A percentile compares a stretch with the other conserved stretches of the same genome.
phyloP scores from a whole-genome alignment of 1,140 invertebrate genomes.

The Antheraea pernyi region DNA sequence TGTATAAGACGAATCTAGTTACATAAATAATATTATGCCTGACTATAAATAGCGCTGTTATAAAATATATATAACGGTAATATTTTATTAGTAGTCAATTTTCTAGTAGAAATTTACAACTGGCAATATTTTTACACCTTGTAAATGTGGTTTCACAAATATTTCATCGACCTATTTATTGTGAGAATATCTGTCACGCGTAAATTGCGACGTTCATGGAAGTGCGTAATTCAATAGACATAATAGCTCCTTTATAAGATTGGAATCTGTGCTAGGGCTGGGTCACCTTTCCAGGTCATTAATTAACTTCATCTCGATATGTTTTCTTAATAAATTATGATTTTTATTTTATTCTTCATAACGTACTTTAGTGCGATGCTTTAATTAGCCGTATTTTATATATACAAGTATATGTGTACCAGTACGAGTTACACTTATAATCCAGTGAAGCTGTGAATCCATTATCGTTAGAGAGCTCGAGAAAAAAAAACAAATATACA shows the following conservation, averaged over 20 bases:
- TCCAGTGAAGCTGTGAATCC: too few species aligned
- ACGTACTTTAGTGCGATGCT: too few species aligned
- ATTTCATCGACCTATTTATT: constrained; percentile 19
- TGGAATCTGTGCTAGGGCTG: not conserved
- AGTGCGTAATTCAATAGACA: constrained; percentile 21
- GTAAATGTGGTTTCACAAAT: not conserved
- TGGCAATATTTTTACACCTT: not conserved
- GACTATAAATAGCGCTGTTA: not conserved
- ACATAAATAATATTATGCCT: too few species aligned
- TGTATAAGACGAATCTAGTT: too few species aligned
- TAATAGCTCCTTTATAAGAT: constrained; percentile 13
- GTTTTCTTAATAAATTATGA: constrained; percentile 4
- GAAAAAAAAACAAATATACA: too few species aligned
- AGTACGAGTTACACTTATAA: too few species aligned
- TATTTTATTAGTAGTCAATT: not conserved
- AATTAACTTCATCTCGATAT: not conserved
- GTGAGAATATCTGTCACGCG: constrained; percentile 13
- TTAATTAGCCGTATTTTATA: too few species aligned
- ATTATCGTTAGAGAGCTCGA: too few species aligned
- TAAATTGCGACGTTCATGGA: constrained; percentile 5
- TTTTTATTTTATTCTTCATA: not conserved
- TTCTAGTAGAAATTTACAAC: not conserved
- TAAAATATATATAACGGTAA: not conserved
- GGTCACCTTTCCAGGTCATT: constrained; percentile 10
- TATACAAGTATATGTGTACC: too few species aligned